phyloP scores from a whole-genome alignment of 2,888 invertebrate species.

The Timema cristinae region DNA sequence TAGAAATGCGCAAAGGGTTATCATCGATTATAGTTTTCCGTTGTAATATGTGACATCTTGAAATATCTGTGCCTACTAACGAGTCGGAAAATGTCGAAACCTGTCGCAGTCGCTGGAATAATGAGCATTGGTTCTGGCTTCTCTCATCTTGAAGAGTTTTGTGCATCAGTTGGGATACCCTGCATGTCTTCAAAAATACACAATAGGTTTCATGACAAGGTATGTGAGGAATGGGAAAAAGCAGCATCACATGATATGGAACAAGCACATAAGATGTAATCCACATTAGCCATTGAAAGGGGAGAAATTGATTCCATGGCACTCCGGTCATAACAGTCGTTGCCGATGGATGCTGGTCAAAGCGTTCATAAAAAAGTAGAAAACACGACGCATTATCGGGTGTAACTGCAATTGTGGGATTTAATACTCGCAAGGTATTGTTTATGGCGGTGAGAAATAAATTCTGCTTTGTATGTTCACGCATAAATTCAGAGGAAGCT shows the following conservation, averaged over 20 bases:
- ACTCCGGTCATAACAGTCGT: not conserved
- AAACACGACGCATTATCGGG: not conserved
- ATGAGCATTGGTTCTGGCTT: not conserved
- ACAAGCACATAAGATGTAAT: not conserved
- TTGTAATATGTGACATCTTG: constrained; percentile 1
- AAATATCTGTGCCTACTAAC: not conserved
- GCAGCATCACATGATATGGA: not conserved
- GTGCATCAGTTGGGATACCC: not conserved
- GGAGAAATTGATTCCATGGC: not conserved
- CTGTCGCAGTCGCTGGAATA: not conserved
- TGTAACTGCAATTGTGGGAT: not conserved
- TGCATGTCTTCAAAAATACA: not conserved
- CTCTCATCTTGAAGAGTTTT: not conserved
- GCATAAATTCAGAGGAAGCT: not conserved
- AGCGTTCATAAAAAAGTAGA: not conserved
- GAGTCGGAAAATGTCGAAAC: not conserved
- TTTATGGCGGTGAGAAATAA: not conserved
- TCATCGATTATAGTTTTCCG: not conserved
- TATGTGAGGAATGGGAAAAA: constrained; percentile 3
- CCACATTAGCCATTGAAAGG: not conserved
- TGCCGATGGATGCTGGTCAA: not conserved
- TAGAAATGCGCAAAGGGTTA: constrained; percentile 4
- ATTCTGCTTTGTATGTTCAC: not conserved
- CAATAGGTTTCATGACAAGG: not conserved
- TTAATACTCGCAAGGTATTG: not conserved